Evolutionary conservation across 2,113 vertebrate species (phyloP).

Genomic region (Seriola rivoliana): DNA sequence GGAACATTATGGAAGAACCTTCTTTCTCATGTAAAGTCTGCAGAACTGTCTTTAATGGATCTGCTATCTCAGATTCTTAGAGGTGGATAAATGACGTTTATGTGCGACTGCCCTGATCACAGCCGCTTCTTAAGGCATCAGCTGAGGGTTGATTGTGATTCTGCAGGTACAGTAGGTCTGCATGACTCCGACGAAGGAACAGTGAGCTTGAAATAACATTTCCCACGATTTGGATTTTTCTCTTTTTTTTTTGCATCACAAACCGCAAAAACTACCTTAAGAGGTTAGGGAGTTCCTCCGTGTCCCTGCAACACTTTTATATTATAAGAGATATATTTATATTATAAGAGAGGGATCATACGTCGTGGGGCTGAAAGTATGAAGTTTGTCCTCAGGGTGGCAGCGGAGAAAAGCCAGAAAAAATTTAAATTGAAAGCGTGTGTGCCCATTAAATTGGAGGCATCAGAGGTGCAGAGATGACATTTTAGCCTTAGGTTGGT

Average conservation of each 20-base stretch:
- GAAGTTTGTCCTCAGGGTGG: background rate
- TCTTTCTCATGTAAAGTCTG: too few relatives aligned
- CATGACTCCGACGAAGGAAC: too few relatives aligned
- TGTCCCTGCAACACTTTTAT: background rate
- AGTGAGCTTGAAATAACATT: too few relatives aligned
- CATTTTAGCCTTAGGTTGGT: background rate
- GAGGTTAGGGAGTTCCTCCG: background rate
- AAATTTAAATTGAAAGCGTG: background rate
- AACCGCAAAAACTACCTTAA: background rate
- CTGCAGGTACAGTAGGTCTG: background rate
- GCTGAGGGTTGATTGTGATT: background rate
- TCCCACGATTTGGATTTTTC: too few relatives aligned
- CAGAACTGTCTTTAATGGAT: too few relatives aligned
- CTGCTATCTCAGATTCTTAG: too few relatives aligned
- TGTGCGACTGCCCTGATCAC: background rate
- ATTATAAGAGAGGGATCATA: too few relatives aligned
- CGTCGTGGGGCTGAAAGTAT: background rate
- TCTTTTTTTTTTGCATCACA: background rate
- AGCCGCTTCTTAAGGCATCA: background rate
- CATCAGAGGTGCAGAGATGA: background rate
- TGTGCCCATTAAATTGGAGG: too few relatives aligned
- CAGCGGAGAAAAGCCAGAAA: background rate
- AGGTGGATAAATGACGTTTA: background rate
- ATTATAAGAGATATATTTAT: too few relatives aligned
- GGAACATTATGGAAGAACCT: too few relatives aligned